These are phyloP conservation scores for Romanogobio albipinnatus DNA, from an alignment of 2,113 vertebrate genomes.

Conservation along the genomic window DNA sequence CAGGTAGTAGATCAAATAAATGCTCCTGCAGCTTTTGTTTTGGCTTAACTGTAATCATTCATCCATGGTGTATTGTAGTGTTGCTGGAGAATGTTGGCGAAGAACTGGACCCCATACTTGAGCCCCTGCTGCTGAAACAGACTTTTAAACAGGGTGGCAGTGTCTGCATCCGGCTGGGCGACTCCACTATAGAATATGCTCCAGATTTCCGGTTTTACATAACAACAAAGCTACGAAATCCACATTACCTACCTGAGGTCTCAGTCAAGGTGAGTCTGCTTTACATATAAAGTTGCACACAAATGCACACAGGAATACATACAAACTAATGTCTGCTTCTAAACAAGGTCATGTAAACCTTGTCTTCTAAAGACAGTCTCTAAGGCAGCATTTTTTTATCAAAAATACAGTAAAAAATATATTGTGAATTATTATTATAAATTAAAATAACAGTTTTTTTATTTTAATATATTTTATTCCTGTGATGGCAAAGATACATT, in stretches of 20 bases:
- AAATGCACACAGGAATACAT: neutral
- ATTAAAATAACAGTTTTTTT: neutral
- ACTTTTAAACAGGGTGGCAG: conserved; percentile 88
- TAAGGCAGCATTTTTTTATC: neutral
- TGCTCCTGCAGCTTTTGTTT: neutral
- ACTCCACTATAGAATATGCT: conserved; percentile 82
- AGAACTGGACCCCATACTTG: conserved; percentile 88
- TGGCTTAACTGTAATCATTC: neutral
- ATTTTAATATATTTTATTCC: neutral
- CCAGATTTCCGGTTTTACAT: conserved; percentile 89
- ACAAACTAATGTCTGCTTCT: neutral
- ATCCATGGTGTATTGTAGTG: conserved; percentile 69
- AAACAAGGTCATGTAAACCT: neutral
- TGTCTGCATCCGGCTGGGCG: conserved; percentile 84
- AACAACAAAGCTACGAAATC: conserved; percentile 89
- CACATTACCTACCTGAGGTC: conserved; percentile 86
- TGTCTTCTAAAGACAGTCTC: too few species aligned
- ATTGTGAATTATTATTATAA: neutral
- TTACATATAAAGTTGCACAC: neutral
- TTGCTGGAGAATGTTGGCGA: conserved; percentile 88
- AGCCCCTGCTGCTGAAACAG: conserved; percentile 87
- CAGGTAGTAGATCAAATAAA: neutral
- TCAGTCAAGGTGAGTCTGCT: conserved; percentile 80
- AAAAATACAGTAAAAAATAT: neutral
- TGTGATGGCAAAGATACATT: neutral